Conservation (phyloP, 2,797 vertebrate genomes). For the Nothura maculosa region DNA sequence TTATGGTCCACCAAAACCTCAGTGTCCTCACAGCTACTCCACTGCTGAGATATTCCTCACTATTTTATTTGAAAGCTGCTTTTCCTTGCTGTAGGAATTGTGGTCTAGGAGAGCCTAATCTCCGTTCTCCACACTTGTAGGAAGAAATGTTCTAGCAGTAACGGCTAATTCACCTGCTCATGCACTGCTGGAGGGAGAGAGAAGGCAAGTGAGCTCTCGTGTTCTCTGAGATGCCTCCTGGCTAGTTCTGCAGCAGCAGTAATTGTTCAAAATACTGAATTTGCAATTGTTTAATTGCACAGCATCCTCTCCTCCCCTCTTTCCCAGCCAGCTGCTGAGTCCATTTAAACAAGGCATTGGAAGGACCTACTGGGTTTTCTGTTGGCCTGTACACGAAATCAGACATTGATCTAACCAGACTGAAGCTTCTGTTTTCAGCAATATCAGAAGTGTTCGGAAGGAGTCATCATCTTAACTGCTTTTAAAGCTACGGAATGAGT, state of each 20-base stretch:
- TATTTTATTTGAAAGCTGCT: neutral
- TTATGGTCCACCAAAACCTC: neutral
- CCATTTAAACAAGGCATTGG: neutral
- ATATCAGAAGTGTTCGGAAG: neutral
- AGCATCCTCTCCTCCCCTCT: neutral
- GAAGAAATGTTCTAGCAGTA: neutral
- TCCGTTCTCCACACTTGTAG: neutral
- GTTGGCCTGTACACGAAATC: neutral
- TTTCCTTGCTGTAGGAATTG: neutral
- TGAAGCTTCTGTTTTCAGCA: neutral
- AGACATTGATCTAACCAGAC: neutral
- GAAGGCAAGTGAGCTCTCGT: neutral
- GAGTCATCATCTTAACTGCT: neutral
- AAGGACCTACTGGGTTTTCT: neutral
- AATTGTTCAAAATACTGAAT: neutral
- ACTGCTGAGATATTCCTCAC: neutral
- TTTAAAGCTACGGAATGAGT: neutral
- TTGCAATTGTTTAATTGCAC: neutral
- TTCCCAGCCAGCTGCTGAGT: neutral
- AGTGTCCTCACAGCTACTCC: neutral
- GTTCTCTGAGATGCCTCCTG: neutral
- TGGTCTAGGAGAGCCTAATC: neutral
- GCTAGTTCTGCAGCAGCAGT: neutral
- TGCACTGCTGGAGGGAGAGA: neutral
- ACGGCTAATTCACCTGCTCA: neutral